phyloP scores from a whole-genome alignment of 2,797 vertebrate genomes.

The Tangara arthus region DNA sequence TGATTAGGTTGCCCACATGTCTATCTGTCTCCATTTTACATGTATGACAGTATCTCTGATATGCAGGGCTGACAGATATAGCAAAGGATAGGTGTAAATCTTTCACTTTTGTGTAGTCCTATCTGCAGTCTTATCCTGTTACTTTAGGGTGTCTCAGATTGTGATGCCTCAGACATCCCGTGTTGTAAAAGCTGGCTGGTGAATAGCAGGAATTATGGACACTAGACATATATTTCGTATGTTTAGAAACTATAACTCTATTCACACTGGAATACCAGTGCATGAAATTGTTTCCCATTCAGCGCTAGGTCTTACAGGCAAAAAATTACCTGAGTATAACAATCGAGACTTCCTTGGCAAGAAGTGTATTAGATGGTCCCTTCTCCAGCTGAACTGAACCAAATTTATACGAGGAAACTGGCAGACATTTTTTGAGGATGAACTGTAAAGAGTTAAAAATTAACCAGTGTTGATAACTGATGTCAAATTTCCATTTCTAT shows the following conservation, averaged over 20 bases:
- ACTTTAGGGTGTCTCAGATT: neutral
- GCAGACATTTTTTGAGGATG: neutral
- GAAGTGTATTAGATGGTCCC: neutral
- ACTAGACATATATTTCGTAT: neutral
- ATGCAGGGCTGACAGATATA: neutral
- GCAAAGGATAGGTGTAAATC: neutral
- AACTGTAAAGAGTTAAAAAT: neutral
- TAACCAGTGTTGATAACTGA: neutral
- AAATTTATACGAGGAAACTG: neutral
- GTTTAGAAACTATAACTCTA: neutral
- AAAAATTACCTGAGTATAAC: neutral
- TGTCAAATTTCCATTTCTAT: neutral
- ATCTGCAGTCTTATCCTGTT: neutral
- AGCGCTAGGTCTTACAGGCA: neutral
- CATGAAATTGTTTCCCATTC: neutral
- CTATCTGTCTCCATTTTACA: neutral
- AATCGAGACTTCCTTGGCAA: neutral
- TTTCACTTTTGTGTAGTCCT: neutral
- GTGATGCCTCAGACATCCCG: neutral
- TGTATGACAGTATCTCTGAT: neutral
- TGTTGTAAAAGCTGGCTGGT: neutral
- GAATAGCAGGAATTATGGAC: neutral
- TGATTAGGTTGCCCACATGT: neutral
- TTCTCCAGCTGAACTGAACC: neutral
- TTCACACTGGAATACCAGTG: neutral